Conservation (phyloP, 2,797 vertebrate genomes). For the Pristis pectinata region DNA sequence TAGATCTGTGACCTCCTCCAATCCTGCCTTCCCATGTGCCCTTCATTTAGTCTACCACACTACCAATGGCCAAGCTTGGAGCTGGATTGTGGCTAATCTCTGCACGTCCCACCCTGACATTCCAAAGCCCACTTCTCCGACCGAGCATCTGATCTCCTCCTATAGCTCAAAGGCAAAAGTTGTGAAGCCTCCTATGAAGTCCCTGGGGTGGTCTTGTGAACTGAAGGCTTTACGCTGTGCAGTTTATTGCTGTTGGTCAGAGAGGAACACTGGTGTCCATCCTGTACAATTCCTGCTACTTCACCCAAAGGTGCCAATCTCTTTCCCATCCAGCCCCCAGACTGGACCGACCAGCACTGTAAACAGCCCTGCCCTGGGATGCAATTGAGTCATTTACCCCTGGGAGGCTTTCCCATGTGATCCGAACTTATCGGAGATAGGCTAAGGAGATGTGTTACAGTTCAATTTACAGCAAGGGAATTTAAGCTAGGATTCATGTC, state of each 20-base stretch:
- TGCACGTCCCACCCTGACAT: not conserved
- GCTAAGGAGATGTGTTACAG: not conserved
- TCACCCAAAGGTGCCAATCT: not conserved
- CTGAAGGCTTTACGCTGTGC: too few species aligned
- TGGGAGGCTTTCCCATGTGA: not conserved
- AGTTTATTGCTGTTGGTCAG: not conserved
- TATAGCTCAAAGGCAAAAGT: not conserved
- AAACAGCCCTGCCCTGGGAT: not conserved
- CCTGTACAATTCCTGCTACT: not conserved
- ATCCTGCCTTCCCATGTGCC: not conserved
- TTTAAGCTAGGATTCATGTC: not conserved
- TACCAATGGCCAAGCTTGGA: too few species aligned
- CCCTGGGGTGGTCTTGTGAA: not conserved
- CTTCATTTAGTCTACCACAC: not conserved
- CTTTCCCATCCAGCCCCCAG: too few species aligned
- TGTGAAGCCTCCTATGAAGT: not conserved
- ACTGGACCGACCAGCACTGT: not conserved
- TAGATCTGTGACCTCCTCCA: not conserved
- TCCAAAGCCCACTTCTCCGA: not conserved
- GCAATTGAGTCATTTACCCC: not conserved
- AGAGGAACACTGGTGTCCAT: not conserved
- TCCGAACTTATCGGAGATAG: too few species aligned
- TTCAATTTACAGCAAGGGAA: not conserved
- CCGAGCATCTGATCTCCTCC: not conserved
- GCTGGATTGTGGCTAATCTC: not conserved